These are phyloP conservation scores for Sisyra terminalis DNA, from an alignment of 2,888 invertebrate genomes.

Conservation along the genomic window DNA sequence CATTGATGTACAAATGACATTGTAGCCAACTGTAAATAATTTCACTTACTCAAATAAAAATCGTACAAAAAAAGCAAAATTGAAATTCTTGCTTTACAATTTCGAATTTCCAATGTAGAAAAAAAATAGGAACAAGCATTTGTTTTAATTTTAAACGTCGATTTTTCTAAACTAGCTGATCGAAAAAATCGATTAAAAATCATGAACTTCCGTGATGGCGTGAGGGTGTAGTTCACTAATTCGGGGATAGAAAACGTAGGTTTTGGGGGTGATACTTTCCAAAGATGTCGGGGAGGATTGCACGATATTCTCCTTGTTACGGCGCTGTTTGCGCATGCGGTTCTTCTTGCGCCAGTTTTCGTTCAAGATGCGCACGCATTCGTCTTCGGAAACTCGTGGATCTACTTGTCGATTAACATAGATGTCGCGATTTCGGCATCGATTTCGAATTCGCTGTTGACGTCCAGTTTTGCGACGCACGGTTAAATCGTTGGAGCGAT, in stretches of 20 bases:
- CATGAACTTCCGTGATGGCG: slow-evolving; percentile 32
- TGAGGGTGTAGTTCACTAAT: slow-evolving; percentile 39
- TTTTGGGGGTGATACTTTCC: slow-evolving; percentile 31
- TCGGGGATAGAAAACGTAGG: slow-evolving; percentile 35
- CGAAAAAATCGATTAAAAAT: too few relatives aligned
- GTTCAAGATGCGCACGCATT: slow-evolving; percentile 4
- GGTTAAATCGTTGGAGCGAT: not conserved
- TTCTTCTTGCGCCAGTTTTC: slow-evolving; percentile 5
- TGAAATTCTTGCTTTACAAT: not conserved
- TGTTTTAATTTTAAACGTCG: not conserved
- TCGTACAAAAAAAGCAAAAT: too few relatives aligned
- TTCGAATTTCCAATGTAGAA: not conserved
- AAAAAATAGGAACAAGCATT: not conserved
- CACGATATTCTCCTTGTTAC: slow-evolving; percentile 22
- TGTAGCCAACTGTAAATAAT: too few relatives aligned
- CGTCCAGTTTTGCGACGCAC: not conserved
- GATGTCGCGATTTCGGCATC: slow-evolving; percentile 14
- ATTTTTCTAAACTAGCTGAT: too few relatives aligned
- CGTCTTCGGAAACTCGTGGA: too few relatives aligned
- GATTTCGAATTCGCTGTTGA: slow-evolving; percentile 10
- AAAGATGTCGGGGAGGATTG: slow-evolving; percentile 14
- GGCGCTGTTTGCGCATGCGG: slow-evolving; percentile 18
- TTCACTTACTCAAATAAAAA: too few relatives aligned
- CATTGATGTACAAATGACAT: too few relatives aligned
- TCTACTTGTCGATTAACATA: slow-evolving; percentile 9